Evolutionary conservation across 2,888 invertebrate genomes (phyloP).

Genomic region (Plagodis pulveraria): DNA sequence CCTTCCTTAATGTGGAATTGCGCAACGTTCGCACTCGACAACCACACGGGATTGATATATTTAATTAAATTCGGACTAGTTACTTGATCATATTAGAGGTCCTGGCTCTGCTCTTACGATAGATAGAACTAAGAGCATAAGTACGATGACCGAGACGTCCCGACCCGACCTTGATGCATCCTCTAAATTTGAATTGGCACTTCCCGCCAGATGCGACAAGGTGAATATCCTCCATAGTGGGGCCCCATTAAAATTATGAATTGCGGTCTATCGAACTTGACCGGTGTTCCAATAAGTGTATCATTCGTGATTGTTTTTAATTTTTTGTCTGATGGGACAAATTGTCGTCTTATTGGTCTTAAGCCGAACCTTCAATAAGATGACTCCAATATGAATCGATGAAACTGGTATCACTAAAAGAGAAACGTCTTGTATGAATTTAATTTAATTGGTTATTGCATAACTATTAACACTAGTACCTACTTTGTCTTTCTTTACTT

Average conservation of each 20-base stretch:
- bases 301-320: slow-evolving; percentile 31
- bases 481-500: slow-evolving; percentile 36
- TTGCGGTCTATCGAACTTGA: slow-evolving; percentile 40
- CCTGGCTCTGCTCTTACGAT: slow-evolving; percentile 37
- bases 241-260: slow-evolving; percentile 47
- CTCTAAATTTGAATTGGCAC: slow-evolving; percentile 58
- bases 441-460: too few species aligned
- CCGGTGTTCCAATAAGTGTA: slow-evolving; percentile 33
- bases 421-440: too few species aligned
- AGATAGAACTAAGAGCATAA: slow-evolving; percentile 58
- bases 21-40: slow-evolving; percentile 59
- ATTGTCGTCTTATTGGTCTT: slow-evolving; percentile 33
- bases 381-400: not conserved
- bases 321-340: slow-evolving; percentile 36
- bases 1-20: slow-evolving; percentile 80
- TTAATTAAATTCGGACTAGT: slow-evolving; percentile 58
- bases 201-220: slow-evolving; percentile 60
- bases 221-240: slow-evolving; percentile 59
- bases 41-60: slow-evolving; percentile 56
- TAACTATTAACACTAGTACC: slow-evolving; percentile 13
- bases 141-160: slow-evolving; percentile 71
- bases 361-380: slow-evolving; percentile 1
- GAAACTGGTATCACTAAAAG: not conserved
- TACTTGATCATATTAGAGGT: slow-evolving; percentile 41
- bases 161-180: slow-evolving; percentile 76